Base-by-base conservation (phyloP, 2,888 invertebrate genomes). In the Zele albiditarsus region DNA sequence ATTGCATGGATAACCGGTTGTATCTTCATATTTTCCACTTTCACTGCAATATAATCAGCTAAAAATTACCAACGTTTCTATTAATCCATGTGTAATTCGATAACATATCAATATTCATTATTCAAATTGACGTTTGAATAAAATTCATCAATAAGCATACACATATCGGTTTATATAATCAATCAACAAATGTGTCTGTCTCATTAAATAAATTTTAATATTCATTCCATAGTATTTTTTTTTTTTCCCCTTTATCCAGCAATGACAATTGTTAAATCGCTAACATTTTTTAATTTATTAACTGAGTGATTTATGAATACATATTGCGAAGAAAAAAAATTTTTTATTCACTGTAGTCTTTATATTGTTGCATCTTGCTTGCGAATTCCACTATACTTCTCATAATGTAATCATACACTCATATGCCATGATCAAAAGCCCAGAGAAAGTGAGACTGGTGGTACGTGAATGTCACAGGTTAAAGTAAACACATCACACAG, bases 381-480 rank as follows among this genome's bases (percentile, higher is more conserved):
- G 60, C 46, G 28, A 60, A 71, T 71, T n/a, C 68, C 8, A 57
- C 23, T 57, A 66, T 65, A 20, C 25, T 68, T 33, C 16, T 53
- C 28, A 20, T 38, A 60, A 58, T 28, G 28, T 69, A 33, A 25
- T 27, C 23, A 16, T 49, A 60, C 42, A 58, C 68, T 70, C 76
- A 75, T 78, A 75, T 76, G 73, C 75, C 74, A 77, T 78, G 79
- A 73, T 82, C 81, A 83, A 80, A 81, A 79, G 75, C 77, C 77
- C 86, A 87, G 86, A 87, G 86, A 87, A 87, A 87, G 86, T 86
- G 81, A 85, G 84, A 83, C 83, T 82, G 82, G 71, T 74, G 68
- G 80, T 84, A 84, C 84, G 82, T 86, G 83, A 87, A 87, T 87
- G 87, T 87, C 86, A 87, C 83, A 85, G 87, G 87, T 87, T 85